A percentile compares a stretch with the other conserved stretches of the same genome.
Evolutionary conservation across 2,888 invertebrate species (phyloP).

Genomic region (Dryomyza anilis): DNA sequence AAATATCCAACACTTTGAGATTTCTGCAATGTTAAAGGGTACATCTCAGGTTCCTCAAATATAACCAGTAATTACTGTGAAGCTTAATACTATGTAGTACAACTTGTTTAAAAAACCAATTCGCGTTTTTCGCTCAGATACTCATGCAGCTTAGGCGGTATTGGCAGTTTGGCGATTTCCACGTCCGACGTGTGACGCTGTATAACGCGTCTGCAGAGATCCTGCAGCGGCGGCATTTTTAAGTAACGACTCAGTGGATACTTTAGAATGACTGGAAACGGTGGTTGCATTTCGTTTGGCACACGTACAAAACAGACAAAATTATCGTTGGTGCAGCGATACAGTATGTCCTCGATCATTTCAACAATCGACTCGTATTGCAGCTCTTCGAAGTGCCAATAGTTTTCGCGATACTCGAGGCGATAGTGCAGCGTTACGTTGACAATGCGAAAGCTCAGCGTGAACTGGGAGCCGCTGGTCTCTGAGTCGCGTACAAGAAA

Average conservation of each 20-base stretch:
- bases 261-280: constrained; percentile 75
- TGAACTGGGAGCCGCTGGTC: constrained; percentile 67
- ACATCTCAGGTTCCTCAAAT: too few species aligned
- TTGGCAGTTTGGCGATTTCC: constrained; percentile 72
- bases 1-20: too few species aligned
- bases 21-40: too few species aligned
- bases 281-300: constrained; percentile 69
- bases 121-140: constrained; percentile 63
- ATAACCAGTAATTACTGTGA: too few species aligned
- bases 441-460: constrained; percentile 74
- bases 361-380: constrained; percentile 68
- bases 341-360: constrained; percentile 76
- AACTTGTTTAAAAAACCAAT: constrained; percentile 56
- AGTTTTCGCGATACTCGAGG: constrained; percentile 70
- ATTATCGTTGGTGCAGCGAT: constrained; percentile 69
- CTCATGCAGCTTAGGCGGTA: constrained; percentile 65
- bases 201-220: constrained; percentile 76
- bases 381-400: constrained; percentile 59
- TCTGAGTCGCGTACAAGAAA: constrained; percentile 81
- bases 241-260: constrained; percentile 77
- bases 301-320: constrained; percentile 76
- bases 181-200: constrained; percentile 67
- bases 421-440: constrained; percentile 75
- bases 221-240: constrained; percentile 73
- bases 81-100: too few species aligned